phyloP scores from a whole-genome alignment of 2,888 invertebrate species.

The Acanthopleura granulata region DNA sequence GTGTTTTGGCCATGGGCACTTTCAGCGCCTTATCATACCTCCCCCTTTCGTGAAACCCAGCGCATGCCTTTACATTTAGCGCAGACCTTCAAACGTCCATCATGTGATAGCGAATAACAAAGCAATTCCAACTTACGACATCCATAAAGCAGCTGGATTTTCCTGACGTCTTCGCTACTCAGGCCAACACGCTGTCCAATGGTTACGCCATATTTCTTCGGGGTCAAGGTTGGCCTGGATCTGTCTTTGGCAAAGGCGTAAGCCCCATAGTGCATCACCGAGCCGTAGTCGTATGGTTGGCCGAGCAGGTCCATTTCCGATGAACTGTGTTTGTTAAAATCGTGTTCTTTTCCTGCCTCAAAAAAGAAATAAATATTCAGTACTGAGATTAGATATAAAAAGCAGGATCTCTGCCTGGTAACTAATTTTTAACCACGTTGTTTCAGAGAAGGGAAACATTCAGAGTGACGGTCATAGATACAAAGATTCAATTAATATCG shows the following conservation, averaged over 20 bases:
- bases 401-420: neutral
- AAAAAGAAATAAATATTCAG: neutral
- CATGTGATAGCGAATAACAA: too few species aligned
- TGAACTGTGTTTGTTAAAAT: slow-evolving; percentile 8
- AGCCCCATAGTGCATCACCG: slow-evolving; percentile 82
- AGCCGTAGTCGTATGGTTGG: slow-evolving; percentile 80
- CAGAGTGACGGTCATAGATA: too few species aligned
- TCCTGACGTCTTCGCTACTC: slow-evolving; percentile 66
- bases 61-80: too few species aligned
- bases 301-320: slow-evolving; percentile 35
- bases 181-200: slow-evolving; percentile 73
- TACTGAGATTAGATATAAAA: neutral
- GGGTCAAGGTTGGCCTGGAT: slow-evolving; percentile 71
- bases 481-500: too few species aligned
- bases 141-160: slow-evolving; percentile 68
- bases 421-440: too few species aligned
- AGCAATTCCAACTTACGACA: slow-evolving; percentile 41
- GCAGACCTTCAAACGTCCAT: too few species aligned
- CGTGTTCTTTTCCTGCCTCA: neutral
- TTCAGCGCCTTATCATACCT: too few species aligned
- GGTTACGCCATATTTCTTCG: slow-evolving; percentile 69
- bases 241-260: slow-evolving; percentile 71
- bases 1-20: too few species aligned
- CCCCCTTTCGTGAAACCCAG: too few species aligned
- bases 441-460: too few species aligned